phyloP scores from a whole-genome alignment of 2,888 invertebrate species.

The Cerceris rybyensis region DNA sequence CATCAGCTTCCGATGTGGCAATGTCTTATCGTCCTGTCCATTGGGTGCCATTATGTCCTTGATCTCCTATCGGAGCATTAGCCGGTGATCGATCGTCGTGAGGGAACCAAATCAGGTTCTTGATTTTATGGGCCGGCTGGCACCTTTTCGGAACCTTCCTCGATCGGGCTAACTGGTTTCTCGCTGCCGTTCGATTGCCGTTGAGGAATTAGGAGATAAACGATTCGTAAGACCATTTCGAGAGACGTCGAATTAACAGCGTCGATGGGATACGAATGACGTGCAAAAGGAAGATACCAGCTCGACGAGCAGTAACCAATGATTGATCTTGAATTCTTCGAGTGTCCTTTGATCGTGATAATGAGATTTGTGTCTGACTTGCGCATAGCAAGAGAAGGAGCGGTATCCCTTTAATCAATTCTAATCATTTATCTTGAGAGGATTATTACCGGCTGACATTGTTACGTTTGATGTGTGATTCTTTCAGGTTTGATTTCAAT shows the following conservation, averaged over 20 bases:
- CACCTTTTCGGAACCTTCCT: conserved; percentile 18
- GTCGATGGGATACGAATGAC: conserved; percentile 28
- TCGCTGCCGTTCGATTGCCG: conserved; percentile 16
- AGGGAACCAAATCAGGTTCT: conserved; percentile 56
- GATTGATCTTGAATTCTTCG: conserved; percentile 1
- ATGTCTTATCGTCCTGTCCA: conserved; percentile 66
- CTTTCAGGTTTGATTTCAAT: too few species aligned
- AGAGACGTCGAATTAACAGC: conserved; percentile 26
- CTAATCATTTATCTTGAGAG: neutral
- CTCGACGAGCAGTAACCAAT: neutral
- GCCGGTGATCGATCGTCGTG: conserved; percentile 58
- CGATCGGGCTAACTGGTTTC: conserved; percentile 22
- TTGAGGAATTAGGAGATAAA: conserved; percentile 43
- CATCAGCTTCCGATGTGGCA: conserved; percentile 35
- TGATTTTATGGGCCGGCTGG: conserved; percentile 26
- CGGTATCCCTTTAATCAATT: neutral
- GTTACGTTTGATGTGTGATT: too few species aligned
- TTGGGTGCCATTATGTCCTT: conserved; percentile 65
- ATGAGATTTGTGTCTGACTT: too few species aligned
- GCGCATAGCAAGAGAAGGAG: too few species aligned
- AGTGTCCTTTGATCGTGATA: conserved; percentile 1
- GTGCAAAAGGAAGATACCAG: neutral
- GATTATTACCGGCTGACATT: too few species aligned
- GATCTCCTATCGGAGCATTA: conserved; percentile 60
- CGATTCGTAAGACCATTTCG: conserved; percentile 19